A percentile compares a stretch with the other conserved stretches of the same genome.
These are phyloP conservation scores for Tolmerus cingulatus DNA, from an alignment of 2,888 invertebrate species.

Conservation along the genomic window DNA sequence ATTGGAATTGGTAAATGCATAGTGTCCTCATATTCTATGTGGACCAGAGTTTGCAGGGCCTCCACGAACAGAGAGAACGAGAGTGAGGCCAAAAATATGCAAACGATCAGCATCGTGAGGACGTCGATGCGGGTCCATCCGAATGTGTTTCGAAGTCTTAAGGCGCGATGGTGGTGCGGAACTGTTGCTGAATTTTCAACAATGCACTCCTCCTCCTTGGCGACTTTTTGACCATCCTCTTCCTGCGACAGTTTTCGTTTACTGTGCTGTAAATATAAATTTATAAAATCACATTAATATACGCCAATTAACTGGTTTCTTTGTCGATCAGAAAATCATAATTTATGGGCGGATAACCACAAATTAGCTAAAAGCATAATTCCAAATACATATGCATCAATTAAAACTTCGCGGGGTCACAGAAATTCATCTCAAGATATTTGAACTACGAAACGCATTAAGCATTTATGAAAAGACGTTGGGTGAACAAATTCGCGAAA, in stretches of 20 bases:
- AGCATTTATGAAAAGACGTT: neutral
- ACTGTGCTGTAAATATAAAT: conserved; percentile 60
- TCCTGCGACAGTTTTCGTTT: conserved; percentile 45
- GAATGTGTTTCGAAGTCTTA: conserved; percentile 82
- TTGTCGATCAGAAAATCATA: neutral
- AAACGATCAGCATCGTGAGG: conserved; percentile 81
- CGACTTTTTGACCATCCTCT: neutral
- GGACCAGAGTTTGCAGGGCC: conserved; percentile 80
- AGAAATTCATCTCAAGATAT: neutral
- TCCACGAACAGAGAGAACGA: conserved; percentile 84
- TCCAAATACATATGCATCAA: neutral
- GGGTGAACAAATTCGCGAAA: neutral
- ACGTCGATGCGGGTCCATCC: conserved; percentile 93
- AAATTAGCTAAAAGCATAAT: neutral
- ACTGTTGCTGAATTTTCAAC: conserved; percentile 33
- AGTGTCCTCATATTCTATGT: conserved; percentile 75
- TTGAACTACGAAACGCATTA: neutral
- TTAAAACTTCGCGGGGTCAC: neutral
- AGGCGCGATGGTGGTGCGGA: conserved; percentile 61
- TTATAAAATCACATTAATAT: neutral
- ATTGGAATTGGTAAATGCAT: conserved; percentile 80
- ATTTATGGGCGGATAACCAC: neutral
- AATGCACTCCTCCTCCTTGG: conserved; percentile 44
- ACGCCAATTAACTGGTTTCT: neutral
- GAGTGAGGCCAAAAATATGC: conserved; percentile 82